phyloP scores from a whole-genome alignment of 2,797 vertebrate species.

The Xerus rutilus region DNA sequence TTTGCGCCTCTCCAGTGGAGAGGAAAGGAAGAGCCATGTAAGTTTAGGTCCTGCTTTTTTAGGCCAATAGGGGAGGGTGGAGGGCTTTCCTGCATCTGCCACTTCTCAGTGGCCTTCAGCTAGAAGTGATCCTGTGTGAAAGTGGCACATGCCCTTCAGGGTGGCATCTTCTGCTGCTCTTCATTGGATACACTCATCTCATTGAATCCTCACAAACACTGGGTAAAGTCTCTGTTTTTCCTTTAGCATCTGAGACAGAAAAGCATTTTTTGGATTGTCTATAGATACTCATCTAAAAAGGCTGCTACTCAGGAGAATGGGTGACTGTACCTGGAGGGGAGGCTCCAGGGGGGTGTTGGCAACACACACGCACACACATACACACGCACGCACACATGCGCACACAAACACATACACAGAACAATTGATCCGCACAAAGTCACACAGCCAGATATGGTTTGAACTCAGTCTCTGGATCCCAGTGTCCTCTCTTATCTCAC shows the following conservation, averaged over 20 bases:
- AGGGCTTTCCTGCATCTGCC: not conserved
- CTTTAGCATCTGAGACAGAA: not conserved
- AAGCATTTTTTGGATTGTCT: too few relatives aligned
- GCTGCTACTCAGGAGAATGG: not conserved
- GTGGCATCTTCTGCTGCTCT: not conserved
- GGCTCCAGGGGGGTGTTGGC: too few relatives aligned
- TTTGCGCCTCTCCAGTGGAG: not conserved
- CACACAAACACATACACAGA: not conserved
- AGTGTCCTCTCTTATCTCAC: not conserved
- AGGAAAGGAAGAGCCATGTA: not conserved
- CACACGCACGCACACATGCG: not conserved
- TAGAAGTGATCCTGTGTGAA: not conserved
- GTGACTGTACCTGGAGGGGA: too few relatives aligned
- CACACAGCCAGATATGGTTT: not conserved
- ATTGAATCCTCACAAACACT: not conserved
- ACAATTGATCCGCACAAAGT: not conserved
- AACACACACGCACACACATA: too few relatives aligned
- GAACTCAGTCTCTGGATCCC: not conserved
- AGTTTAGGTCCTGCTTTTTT: not conserved
- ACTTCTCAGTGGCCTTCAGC: not conserved
- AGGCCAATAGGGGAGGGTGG: not conserved
- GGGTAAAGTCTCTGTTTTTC: not conserved
- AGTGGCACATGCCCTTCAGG: not conserved
- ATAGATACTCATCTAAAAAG: too few relatives aligned
- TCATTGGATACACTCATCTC: not conserved